Base-by-base conservation (phyloP, 53 echinoderm and acorn worm genomes). In the Stichopus horrens region DNA sequence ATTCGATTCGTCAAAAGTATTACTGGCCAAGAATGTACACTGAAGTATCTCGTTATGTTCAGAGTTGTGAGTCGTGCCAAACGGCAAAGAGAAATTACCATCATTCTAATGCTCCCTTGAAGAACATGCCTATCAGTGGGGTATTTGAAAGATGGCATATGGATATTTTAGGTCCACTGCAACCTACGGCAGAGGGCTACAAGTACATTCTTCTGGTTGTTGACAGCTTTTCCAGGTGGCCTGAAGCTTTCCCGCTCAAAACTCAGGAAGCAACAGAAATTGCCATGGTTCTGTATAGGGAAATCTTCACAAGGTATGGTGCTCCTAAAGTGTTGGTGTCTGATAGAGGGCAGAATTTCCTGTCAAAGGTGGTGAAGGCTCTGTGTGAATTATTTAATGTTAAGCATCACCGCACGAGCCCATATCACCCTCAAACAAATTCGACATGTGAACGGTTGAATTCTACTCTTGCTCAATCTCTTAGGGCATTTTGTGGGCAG, bases 331-430 rank as follows among this genome's bases (percentile, higher is more conserved):
- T 88, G 19, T 56, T 88, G 13, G 74, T 91, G 7, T 79, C 91
- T 9, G 91, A 91, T 22, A 85, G 91, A 88, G 91, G 91, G 3
- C 83, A 88, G 1, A 77, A 85, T 51, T 91, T 91, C 54, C 21
- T 88, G 10, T 88, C 89, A 7, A 84, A 90, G 52, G 53, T 89
- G 1, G 78, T 92, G 37, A 60, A 79, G 65, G 81, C 89, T 52
- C 54, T 92, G 58, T 92, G 92, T 89, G 82, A 86, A 55, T 84
- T 86, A 52, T 92, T 92, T 76, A 79, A 80, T 67, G 86, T 92
- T 6, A 80, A 76, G 57, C 88, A 76, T 54, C 76, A 88, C 54
- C 85, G 67, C 57, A 91, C 91, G 22, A 91, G 91, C 52, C 57
- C 83, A 16, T 88, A 83, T 54, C 88, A 88, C 59, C 91, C 77